Conservation (phyloP, 2,113 vertebrate genomes). For the Strigops habroptila region DNA sequence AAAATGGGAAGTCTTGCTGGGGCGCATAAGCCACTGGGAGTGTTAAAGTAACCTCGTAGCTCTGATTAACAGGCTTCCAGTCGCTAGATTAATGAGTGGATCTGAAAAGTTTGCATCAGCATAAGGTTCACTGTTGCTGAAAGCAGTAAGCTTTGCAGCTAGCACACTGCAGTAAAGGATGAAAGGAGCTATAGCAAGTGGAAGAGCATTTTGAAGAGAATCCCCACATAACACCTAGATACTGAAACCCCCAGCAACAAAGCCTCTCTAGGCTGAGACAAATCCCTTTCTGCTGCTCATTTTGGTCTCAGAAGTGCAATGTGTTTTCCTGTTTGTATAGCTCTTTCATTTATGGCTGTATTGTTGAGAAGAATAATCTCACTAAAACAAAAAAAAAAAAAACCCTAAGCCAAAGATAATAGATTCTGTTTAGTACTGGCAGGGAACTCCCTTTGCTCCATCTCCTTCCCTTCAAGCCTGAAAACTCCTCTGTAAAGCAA, state of each 20-base stretch:
- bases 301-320: conserved; percentile 29
- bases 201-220: neutral
- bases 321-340: neutral
- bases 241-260: neutral
- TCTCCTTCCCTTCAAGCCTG: neutral
- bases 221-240: neutral
- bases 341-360: neutral
- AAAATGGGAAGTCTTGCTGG: neutral
- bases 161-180: neutral
- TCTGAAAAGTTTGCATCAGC: conserved; percentile 52
- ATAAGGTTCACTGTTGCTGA: conserved; percentile 28
- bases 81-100: conserved; percentile 57
- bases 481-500: neutral
- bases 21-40: neutral
- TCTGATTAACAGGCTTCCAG: conserved; percentile 54
- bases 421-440: neutral
- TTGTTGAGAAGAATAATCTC: neutral
- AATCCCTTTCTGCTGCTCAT: neutral
- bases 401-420: neutral
- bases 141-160: neutral
- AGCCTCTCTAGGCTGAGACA: neutral
- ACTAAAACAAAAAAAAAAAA: neutral
- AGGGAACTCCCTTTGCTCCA: neutral
- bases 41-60: conserved; percentile 23
- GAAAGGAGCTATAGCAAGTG: neutral